Conservation (phyloP, 1,140 invertebrate species). For the Pteromalus puparum region DNA sequence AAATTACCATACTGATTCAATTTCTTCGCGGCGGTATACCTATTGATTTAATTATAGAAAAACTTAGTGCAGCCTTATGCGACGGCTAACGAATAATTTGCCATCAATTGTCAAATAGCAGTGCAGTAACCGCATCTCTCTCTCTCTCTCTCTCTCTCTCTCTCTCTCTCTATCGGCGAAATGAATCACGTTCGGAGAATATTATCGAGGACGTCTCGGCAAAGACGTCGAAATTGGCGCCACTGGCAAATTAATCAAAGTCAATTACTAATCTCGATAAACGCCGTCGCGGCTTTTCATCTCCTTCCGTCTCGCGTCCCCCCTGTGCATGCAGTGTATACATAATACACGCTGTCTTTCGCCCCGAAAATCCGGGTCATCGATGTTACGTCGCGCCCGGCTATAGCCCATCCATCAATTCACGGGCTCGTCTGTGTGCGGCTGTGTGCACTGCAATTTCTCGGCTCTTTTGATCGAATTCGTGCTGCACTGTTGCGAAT, state of each 20-base stretch:
- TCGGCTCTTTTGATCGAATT: constrained; percentile 30
- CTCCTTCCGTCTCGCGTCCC: neutral
- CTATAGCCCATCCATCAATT: constrained; percentile 24
- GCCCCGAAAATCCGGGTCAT: constrained; percentile 15
- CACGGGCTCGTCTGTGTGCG: neutral
- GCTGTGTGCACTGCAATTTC: constrained; percentile 19
- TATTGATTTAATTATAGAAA: no score
- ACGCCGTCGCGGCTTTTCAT: constrained; percentile 10
- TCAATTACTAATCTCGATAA: constrained; percentile 40
- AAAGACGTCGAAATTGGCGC: constrained; percentile 6
- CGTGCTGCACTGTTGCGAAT: neutral
- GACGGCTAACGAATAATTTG: neutral
- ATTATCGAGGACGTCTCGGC: neutral
- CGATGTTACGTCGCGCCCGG: constrained; percentile 7
- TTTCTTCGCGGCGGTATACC: no score
- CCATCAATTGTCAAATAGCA: neutral
- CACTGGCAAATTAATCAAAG: constrained; percentile 33
- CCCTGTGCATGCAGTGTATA: neutral
- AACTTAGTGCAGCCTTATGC: no score
- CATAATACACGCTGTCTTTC: neutral
- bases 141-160: constrained; percentile 3
- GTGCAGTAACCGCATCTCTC: neutral
- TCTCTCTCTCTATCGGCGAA: neutral
- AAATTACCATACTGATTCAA: no score
- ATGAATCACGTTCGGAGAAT: constrained; percentile 14